These are phyloP conservation scores for Enteromius argenteus DNA, from an alignment of 2,797 vertebrate genomes.

Conservation along the genomic window DNA sequence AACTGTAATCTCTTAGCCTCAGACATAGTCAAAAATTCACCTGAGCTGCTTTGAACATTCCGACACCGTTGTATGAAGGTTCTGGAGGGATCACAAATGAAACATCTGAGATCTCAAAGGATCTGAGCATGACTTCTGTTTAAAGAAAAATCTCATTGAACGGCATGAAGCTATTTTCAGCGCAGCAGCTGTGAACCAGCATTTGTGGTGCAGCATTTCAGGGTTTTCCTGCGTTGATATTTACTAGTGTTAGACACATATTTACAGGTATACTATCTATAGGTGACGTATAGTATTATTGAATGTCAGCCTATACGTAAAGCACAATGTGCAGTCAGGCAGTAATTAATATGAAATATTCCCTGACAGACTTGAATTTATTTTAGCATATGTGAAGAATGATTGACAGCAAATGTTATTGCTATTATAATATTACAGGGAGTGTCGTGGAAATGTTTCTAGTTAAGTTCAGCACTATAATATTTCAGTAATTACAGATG, in stretches of 20 bases:
- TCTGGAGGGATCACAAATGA: constrained; percentile 71
- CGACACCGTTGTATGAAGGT: constrained; percentile 74
- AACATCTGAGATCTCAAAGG: constrained; percentile 71
- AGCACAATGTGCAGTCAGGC: background rate
- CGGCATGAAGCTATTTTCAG: constrained; percentile 42
- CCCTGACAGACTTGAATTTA: background rate
- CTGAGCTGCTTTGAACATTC: constrained; percentile 73
- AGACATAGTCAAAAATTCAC: constrained; percentile 43
- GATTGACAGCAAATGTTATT: background rate
- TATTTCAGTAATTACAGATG: background rate
- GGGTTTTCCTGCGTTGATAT: background rate
- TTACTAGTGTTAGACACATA: background rate
- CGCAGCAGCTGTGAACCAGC: constrained; percentile 22
- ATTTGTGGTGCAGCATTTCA: background rate
- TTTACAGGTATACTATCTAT: background rate
- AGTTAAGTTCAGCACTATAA: background rate
- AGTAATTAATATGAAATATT: background rate
- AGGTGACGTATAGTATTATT: background rate
- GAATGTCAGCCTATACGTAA: background rate
- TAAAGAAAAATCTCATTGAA: constrained; percentile 33
- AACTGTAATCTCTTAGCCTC: constrained; percentile 29
- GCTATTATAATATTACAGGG: background rate
- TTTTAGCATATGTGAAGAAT: background rate
- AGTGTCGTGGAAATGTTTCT: background rate
- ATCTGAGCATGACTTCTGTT: constrained; percentile 60